Conservation (phyloP, 2,113 vertebrate species). For the Hoplias malabaricus region DNA sequence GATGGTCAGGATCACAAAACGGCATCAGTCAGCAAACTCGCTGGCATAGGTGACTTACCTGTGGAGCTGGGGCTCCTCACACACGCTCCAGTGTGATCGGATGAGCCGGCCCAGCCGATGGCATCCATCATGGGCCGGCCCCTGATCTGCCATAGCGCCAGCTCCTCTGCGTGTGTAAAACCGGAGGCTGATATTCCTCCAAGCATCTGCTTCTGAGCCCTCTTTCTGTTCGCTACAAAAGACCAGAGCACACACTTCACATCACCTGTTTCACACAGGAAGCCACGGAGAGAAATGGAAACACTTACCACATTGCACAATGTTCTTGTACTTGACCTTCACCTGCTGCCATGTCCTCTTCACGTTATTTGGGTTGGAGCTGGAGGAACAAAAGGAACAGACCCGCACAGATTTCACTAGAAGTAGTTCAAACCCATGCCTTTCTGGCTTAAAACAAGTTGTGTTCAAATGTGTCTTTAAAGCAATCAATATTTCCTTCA, state of each 20-base stretch:
- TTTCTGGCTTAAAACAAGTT: too few species aligned
- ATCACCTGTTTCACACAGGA: not conserved
- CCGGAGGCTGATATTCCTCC: not conserved
- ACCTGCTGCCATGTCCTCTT: conserved; percentile 52
- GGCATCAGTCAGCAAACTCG: not conserved
- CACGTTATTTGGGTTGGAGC: conserved; percentile 33
- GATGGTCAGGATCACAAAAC: not conserved
- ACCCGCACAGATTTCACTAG: too few species aligned
- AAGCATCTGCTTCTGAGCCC: conserved; percentile 27
- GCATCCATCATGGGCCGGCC: conserved; percentile 32
- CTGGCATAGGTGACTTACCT: conserved; percentile 22
- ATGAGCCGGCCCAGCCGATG: conserved; percentile 34
- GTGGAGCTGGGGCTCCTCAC: conserved; percentile 17
- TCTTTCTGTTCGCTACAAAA: conserved; percentile 26
- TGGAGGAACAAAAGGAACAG: not conserved
- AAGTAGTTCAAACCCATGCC: too few species aligned
- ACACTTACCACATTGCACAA: conserved; percentile 49
- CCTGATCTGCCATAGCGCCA: conserved; percentile 25
- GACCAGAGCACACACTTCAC: not conserved
- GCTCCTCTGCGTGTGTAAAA: conserved; percentile 22
- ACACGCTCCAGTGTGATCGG: conserved; percentile 7
- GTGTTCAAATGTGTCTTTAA: too few species aligned
- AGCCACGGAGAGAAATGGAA: not conserved
- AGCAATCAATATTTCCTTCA: too few species aligned
- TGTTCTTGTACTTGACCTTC: conserved; percentile 53